Evolutionary conservation across 2,113 vertebrate species (phyloP).

Genomic region (Butorides virescens): DNA sequence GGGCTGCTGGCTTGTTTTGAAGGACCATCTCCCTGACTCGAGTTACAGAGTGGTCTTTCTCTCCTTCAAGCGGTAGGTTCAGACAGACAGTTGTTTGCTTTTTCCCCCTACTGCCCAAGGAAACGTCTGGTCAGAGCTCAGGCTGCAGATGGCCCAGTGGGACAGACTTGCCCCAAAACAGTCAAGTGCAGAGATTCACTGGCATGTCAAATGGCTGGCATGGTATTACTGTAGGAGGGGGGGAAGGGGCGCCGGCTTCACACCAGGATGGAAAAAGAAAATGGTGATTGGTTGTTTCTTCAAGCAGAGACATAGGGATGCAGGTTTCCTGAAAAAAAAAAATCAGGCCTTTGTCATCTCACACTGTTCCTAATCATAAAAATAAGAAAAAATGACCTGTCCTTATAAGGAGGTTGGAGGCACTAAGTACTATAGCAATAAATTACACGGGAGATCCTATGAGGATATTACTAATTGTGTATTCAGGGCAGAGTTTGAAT

Average conservation of each 20-base stretch:
- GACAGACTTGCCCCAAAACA: not conserved
- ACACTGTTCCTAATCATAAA: not conserved
- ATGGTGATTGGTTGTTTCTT: fast-evolving
- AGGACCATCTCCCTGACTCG: not conserved
- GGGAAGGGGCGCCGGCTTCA: not conserved
- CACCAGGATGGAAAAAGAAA: not conserved
- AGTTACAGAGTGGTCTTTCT: not conserved
- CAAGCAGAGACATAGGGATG: not conserved
- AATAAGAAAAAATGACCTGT: not conserved
- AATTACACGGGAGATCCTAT: not conserved
- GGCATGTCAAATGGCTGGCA: not conserved
- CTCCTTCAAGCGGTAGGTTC: not conserved
- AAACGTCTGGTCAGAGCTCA: not conserved
- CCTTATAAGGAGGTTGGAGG: not conserved
- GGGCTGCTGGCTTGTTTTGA: not conserved
- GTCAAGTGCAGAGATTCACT: not conserved
- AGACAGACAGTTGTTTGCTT: not conserved
- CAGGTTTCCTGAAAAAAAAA: not conserved
- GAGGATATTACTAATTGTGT: constrained; percentile 13
- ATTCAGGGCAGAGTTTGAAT: constrained; percentile 13
- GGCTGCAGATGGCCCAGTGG: not conserved
- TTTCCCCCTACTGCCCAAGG: not conserved
- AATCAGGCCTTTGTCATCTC: not conserved
- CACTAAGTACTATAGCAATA: not conserved
- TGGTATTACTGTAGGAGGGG: not conserved